Evolutionary conservation across 1,140 invertebrate genomes (phyloP), one percentile per base, ranked within the genome.

Genomic region (Heliconius eleuchia): DNA sequence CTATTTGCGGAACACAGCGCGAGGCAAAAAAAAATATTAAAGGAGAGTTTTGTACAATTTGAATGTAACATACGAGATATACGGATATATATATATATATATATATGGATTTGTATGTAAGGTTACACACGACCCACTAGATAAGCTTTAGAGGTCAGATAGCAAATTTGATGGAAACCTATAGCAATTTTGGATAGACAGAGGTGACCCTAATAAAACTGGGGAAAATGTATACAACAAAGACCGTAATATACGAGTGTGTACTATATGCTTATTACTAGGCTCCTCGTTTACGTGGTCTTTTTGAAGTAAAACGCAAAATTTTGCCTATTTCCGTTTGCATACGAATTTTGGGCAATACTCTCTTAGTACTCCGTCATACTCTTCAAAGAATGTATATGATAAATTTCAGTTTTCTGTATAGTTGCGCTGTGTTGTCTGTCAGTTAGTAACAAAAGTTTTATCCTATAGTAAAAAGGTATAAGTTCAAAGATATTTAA

Each of bases 181-280:
- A n/a, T 60, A 60, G 9, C 55, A n/a, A 60, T 60, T 60, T 60
- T 23, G 55, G 55, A 55, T 55, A 55, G 18, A n/a, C 55, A 23
- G n/a, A 60, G 55, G 55, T 60, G 19, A 60, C 55, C 55, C 55
- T 60, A n/a, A 60, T 60, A 60, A 60, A 60, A 60, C 7, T 23
- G 19, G 9, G 19, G 55, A 9, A 60, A 23, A 13, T 23, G 11
- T 9, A 60, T 11, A 60, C 18, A 60, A 3, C 55, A 3, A 60
- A 60, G 19, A 60, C 23, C 55, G 19, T 23, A 60, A 18, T 52
- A 19, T 52, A 37, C 34, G 34, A 37, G 34, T 37, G 19, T 52
- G n/a, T 9, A 60, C 13, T 46, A 16, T 46, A 46, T 46, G 13
- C 16, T 46, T 46, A 46, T 13, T 16, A 46, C 0, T 1, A 46